phyloP scores from a whole-genome alignment of 2,113 vertebrate species.

The Tragelaphus strepsiceros region DNA sequence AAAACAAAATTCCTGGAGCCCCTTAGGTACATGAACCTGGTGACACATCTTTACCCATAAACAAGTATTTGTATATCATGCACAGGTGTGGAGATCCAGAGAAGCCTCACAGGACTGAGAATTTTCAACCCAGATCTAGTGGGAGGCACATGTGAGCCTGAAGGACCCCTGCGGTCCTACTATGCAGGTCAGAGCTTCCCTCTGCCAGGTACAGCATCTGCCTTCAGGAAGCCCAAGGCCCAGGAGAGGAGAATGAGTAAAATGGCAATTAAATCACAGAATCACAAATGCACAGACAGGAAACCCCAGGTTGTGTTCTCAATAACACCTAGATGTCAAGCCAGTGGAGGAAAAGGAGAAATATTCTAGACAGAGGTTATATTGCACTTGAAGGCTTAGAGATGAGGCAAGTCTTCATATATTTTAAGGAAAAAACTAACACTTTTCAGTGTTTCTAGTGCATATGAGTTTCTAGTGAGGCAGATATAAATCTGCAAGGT shows the following conservation, averaged over 20 bases:
- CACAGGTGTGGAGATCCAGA: background rate
- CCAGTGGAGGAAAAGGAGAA: accelerated
- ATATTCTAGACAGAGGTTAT: background rate
- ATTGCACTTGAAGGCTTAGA: background rate
- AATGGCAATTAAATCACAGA: background rate
- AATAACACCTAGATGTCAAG: background rate
- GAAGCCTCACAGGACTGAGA: accelerated
- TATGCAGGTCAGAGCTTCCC: accelerated
- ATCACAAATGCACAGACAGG: too few species aligned
- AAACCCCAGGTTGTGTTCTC: background rate
- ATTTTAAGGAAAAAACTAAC: background rate
- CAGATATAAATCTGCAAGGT: background rate
- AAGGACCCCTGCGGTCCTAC: too few species aligned
- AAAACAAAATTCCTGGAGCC: background rate
- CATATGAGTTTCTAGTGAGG: background rate
- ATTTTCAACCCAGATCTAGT: background rate
- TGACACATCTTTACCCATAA: background rate
- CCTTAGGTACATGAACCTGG: background rate
- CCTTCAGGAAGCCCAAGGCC: too few species aligned
- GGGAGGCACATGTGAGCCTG: background rate
- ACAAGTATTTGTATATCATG: accelerated
- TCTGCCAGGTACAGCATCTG: background rate
- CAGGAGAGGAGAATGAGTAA: background rate
- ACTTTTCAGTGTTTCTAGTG: background rate
- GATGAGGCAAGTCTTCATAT: background rate